Conservation (phyloP, 2,888 invertebrate species). For the Lasioglossum oenotherae region DNA sequence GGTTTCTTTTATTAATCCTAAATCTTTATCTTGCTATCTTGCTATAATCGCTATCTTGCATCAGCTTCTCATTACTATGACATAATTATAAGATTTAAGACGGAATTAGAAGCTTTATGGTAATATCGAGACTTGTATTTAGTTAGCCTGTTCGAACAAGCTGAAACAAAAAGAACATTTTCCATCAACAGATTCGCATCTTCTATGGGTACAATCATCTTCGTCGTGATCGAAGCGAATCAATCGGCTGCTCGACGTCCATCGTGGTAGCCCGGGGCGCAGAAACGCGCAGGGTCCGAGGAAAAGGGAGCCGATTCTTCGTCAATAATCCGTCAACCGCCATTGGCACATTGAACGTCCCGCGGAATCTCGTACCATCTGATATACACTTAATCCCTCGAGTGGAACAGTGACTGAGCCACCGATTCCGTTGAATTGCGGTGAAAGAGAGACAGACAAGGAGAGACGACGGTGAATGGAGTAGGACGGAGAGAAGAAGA, state of each 20-base stretch:
- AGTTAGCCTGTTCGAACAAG: neutral
- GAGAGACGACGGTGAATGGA: neutral
- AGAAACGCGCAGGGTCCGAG: neutral
- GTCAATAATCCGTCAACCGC: constrained; percentile 57
- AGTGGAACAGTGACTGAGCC: constrained; percentile 60
- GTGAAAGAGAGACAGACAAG: constrained; percentile 32
- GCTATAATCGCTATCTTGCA: no score
- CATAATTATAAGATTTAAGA: no score
- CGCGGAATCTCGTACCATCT: constrained; percentile 73
- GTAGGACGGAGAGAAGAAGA: neutral
- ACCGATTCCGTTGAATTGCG: constrained; percentile 57
- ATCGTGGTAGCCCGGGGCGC: neutral
- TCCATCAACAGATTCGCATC: neutral
- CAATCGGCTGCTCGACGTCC: neutral
- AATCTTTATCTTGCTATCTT: no score
- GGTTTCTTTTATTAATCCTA: no score
- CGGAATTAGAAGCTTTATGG: no score
- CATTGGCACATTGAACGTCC: constrained; percentile 76
- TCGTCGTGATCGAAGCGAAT: neutral
- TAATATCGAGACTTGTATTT: no score
- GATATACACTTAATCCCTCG: constrained; percentile 70
- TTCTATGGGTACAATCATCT: neutral
- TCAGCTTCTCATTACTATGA: no score
- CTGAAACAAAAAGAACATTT: neutral
- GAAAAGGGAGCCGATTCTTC: neutral